Evolutionary conservation across 2,113 vertebrate genomes (phyloP).

Genomic region (Antidorcas marsupialis): DNA sequence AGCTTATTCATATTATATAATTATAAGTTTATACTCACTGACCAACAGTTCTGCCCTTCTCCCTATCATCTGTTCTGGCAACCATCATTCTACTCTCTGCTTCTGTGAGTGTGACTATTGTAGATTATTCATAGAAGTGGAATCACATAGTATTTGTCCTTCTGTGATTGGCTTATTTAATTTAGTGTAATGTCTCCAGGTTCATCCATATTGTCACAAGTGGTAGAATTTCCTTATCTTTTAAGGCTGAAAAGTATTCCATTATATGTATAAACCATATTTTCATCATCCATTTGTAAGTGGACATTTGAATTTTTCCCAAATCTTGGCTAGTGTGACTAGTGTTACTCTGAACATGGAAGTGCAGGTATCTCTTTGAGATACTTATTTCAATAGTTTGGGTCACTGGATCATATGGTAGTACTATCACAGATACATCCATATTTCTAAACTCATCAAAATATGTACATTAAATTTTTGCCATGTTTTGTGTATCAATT

Average conservation of each 20-base stretch:
- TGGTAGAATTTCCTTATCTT: neutral
- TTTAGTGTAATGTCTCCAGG: neutral
- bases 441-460: neutral
- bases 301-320: neutral
- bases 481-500: neutral
- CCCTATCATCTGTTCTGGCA: neutral
- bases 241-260: neutral
- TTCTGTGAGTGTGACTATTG: neutral
- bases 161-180: neutral
- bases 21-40: neutral
- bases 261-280: neutral
- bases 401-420: neutral
- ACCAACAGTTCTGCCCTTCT: neutral
- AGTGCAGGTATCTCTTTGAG: neutral
- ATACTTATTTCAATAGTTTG: neutral
- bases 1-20: neutral
- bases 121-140: neutral
- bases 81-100: neutral
- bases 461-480: neutral
- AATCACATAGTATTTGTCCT: neutral
- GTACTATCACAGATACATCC: neutral
- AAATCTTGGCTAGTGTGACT: neutral
- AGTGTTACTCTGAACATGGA: neutral
- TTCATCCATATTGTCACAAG: neutral
- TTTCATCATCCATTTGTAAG: neutral